These are phyloP conservation scores for Pipistrellus kuhlii DNA, from an alignment of 2,797 vertebrate genomes.

Conservation along the genomic window DNA sequence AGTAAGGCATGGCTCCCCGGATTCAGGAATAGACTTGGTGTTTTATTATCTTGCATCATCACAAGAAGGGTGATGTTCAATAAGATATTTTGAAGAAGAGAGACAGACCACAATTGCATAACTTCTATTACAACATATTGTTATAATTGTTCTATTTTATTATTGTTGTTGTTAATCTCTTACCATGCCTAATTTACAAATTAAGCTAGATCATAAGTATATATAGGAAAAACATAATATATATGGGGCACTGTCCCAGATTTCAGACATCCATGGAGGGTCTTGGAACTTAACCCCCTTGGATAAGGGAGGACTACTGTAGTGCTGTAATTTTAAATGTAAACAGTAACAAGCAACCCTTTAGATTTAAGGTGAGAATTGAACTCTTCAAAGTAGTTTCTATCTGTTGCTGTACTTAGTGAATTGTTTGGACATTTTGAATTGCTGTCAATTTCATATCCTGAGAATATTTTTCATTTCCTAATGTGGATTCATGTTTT, in stretches of 20 bases:
- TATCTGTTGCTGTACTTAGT: background rate
- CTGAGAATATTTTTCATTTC: background rate
- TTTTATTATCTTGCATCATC: background rate
- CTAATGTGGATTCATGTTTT: constrained; percentile 27
- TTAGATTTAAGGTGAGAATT: constrained; percentile 55
- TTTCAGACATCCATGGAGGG: background rate
- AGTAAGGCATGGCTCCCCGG: background rate
- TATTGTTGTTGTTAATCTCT: background rate
- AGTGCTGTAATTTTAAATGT: constrained; percentile 43
- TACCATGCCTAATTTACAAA: background rate
- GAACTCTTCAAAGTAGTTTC: background rate
- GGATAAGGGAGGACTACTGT: background rate
- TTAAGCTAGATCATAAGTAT: background rate
- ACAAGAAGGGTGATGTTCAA: background rate
- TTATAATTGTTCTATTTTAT: background rate
- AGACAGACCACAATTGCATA: background rate
- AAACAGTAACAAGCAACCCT: background rate
- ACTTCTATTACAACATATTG: background rate
- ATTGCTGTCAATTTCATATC: background rate
- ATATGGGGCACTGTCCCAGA: background rate
- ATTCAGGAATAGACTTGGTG: background rate
- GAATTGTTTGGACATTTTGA: background rate
- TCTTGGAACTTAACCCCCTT: background rate
- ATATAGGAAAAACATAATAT: background rate
- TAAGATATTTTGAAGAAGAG: background rate